phyloP scores from a whole-genome alignment of 2,797 vertebrate genomes.

The Zalophus californianus region DNA sequence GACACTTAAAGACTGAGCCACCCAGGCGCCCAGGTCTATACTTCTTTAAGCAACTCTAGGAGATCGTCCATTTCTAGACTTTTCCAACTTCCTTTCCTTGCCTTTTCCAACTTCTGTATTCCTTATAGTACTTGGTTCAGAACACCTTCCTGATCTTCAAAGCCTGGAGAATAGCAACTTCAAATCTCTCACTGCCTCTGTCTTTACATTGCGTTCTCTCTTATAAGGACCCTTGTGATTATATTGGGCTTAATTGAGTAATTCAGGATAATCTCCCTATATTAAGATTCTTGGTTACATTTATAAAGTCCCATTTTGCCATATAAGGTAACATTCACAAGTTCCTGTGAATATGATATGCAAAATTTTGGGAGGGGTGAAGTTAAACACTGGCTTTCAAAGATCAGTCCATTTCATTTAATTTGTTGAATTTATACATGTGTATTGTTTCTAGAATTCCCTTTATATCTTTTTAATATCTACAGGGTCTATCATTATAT shows the following conservation, averaged over 20 bases:
- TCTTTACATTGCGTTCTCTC: not conserved
- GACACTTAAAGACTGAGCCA: too few species aligned
- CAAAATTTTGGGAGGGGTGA: not conserved
- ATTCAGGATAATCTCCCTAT: not conserved
- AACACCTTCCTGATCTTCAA: not conserved
- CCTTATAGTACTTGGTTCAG: not conserved
- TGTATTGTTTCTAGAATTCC: not conserved
- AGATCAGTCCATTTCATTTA: not conserved
- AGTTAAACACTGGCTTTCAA: not conserved
- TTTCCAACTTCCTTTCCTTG: not conserved
- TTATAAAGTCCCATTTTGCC: not conserved
- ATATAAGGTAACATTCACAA: not conserved
- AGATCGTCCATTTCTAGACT: not conserved
- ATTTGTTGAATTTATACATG: not conserved
- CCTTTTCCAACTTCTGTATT: not conserved
- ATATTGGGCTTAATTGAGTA: not conserved
- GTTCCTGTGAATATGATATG: not conserved
- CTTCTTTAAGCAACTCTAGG: not conserved
- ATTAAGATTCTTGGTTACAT: not conserved
- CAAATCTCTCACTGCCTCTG: not conserved
- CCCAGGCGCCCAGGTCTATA: too few species aligned
- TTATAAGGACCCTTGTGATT: not conserved
- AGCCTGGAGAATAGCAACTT: not conserved
- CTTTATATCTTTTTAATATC: not conserved
- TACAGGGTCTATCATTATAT: not conserved